Evolutionary conservation across 1,140 invertebrate genomes (phyloP), one percentile per base, ranked within the genome.

Genomic region (Trichonephila clavata): DNA sequence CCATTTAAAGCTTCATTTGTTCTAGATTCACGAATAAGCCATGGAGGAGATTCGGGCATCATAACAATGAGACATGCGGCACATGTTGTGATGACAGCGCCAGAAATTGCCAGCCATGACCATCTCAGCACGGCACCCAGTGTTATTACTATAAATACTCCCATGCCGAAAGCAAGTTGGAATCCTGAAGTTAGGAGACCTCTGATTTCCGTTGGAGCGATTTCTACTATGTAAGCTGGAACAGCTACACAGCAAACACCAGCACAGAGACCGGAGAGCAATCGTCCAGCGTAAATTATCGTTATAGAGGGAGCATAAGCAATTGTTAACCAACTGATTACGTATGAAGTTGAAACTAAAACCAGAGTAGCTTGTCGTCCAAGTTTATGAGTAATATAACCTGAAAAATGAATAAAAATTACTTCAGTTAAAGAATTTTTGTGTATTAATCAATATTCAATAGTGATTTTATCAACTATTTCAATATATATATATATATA

Each of bases 181-280:
- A 98, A 97, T 92, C 98, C 97, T 0, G 98, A 98, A 16, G 98
- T 98, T 0, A 98, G 95, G 1, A 97, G 96, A 20, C 98, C 98
- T 94, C 98, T 96, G 0, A 97, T 97, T 86, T 97, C 97, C 21
- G 98, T 97, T 61, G 98, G 97, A 20, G 98, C 97, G 94, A 98
- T 98, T 96, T 99, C 98, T 90, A 98, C 98, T 94, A 99, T 97
- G 96, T 99, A 99, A 90, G 98, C 97, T 2, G 97, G 97, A 21
- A 96, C 96, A 20, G 96, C 96, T 6, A 97, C 97, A 16, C 97
- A 96, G 0, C 96, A 96, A 77, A 97, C 96, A 6, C 97, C 97
- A 94, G 96, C 96, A 77, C 96, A 96, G 68, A 97, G 95, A 4
- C 97, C 97, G 59, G 96, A 96, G 0, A 97, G 95, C 81, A 97